Base-by-base conservation (phyloP, 2,888 invertebrate genomes). In the Stegana nigrithorax region DNA sequence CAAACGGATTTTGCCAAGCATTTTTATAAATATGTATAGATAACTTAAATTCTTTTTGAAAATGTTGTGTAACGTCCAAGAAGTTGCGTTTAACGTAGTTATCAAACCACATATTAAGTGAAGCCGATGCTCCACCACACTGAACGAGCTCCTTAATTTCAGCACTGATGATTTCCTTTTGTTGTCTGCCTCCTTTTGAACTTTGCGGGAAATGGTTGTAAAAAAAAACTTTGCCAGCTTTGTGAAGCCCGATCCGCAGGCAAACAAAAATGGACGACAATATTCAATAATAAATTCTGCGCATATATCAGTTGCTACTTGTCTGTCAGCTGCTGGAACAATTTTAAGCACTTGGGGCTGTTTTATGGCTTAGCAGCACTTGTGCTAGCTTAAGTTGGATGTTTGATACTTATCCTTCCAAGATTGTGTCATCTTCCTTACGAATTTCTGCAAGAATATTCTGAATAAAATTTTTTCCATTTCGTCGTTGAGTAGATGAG, bases 351-450 rank as follows among this genome's bases (percentile, higher is more conserved):
- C 44, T 14, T 7, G 44, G 44, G 10, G 44, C 44, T 44, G 44
- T n/a, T 44, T 44, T 14, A 44, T 6, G 44, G 44, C 44, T 44
- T 44, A 17, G 44, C 44, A 44, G n/a, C 44, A 44, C 44, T 44
- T 17, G 44, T 29, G 29, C 5, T 10, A 10, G 10, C 6, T 44
- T 44, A 44, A 44, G n/a, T 44, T 44, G 6, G 44, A 44, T n/a
- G 44, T 44, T 44, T 44, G 44, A n/a, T 17, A 8, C n/a, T 17
- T 17, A 17, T 6, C 10, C 6, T 44, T 44, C n/a, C n/a, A n/a
- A n/a, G n/a, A n/a, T n/a, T n/a, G n/a, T n/a, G n/a, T n/a, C n/a
- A n/a, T n/a, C n/a, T n/a, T n/a, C n/a, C n/a, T n/a, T n/a, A n/a
- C n/a, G n/a, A n/a, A n/a, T n/a, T n/a, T n/a, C n/a, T n/a, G n/a